These are phyloP conservation scores for Tinamus major DNA, from an alignment of 2,797 vertebrate species.

Conservation along the genomic window DNA sequence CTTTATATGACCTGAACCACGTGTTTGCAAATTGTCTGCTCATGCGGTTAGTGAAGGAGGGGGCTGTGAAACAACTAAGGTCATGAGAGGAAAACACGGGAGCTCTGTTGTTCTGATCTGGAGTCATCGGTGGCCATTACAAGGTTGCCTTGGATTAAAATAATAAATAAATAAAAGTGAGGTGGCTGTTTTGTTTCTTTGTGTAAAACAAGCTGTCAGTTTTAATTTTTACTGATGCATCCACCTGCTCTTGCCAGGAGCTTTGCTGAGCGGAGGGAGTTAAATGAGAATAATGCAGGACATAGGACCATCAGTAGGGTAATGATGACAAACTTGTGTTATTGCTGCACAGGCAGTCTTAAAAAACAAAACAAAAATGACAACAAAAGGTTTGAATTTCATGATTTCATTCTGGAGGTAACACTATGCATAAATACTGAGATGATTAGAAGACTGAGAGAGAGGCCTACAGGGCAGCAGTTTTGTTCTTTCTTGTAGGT, in stretches of 20 bases:
- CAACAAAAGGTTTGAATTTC: neutral
- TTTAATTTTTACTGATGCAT: neutral
- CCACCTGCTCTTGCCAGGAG: neutral
- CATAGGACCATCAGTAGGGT: neutral
- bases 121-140: neutral
- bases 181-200: neutral
- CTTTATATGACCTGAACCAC: neutral
- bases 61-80: neutral
- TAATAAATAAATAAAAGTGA: neutral
- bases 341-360: neutral
- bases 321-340: neutral
- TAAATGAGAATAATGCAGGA: neutral
- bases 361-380: neutral
- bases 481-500: neutral
- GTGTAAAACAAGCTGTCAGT: neutral
- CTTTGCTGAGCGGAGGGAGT: neutral
- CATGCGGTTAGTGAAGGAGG: neutral
- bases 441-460: neutral
- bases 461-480: neutral
- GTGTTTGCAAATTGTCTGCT: neutral
- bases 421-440: neutral
- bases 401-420: neutral
- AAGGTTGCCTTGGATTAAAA: neutral
- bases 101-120: neutral
- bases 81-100: neutral